These are phyloP conservation scores for Isichthys henryi DNA, from an alignment of 2,113 vertebrate species.

Conservation along the genomic window DNA sequence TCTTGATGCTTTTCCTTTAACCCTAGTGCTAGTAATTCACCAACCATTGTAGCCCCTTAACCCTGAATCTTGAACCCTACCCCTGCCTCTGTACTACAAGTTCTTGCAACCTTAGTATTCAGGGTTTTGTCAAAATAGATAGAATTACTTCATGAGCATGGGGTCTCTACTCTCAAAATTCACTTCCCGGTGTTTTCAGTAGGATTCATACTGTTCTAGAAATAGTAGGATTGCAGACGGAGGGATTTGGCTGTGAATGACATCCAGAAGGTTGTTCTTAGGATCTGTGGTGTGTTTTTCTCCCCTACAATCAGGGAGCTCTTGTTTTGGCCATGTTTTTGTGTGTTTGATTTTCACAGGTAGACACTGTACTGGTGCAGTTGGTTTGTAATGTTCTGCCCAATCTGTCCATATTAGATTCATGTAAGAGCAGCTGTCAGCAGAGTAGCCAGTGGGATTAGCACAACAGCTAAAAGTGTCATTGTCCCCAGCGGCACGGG, in stretches of 20 bases:
- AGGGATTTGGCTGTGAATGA: background rate
- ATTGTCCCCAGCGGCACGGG: background rate
- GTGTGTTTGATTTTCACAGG: background rate
- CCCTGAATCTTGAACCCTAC: background rate
- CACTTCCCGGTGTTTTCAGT: background rate
- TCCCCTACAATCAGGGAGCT: background rate
- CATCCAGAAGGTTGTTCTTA: background rate
- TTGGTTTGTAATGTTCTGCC: background rate
- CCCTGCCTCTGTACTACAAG: background rate
- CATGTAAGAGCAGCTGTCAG: background rate
- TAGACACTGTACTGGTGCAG: background rate
- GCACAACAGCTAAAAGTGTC: background rate
- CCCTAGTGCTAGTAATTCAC: background rate
- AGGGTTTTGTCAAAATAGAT: background rate
- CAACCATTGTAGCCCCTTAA: background rate
- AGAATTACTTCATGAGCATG: background rate
- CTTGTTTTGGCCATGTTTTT: background rate
- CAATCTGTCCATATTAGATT: background rate
- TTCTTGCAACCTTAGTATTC: background rate
- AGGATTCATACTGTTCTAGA: background rate
- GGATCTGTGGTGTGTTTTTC: background rate
- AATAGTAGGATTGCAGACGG: background rate
- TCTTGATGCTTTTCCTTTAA: background rate
- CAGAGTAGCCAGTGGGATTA: conserved; percentile 7
- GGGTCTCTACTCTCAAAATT: background rate